These are phyloP conservation scores for Gobiocypris rarus DNA, from an alignment of 2,113 vertebrate genomes.

Conservation along the genomic window DNA sequence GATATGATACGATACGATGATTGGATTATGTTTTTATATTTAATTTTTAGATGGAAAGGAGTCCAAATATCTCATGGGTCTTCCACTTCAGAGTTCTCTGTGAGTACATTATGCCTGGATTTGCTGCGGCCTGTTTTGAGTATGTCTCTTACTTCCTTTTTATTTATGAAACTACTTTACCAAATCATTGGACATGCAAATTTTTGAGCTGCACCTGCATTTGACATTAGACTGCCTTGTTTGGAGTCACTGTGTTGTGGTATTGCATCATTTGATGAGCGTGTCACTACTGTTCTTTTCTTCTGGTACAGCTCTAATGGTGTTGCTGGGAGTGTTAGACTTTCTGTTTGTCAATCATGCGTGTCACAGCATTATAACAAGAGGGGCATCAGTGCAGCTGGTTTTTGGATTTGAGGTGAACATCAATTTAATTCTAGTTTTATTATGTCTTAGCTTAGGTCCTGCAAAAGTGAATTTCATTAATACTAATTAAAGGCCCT, in stretches of 20 bases:
- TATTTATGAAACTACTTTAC: constrained; percentile 2
- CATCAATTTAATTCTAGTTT: not conserved
- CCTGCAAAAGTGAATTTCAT: not conserved
- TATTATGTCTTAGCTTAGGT: no score
- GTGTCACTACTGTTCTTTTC: not conserved
- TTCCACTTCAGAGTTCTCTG: constrained; percentile 94
- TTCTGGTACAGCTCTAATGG: constrained; percentile 81
- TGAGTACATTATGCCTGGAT: constrained; percentile 73
- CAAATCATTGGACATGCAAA: constrained; percentile 53
- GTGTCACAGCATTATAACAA: constrained; percentile 92
- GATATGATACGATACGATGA: not conserved
- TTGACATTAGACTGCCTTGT: not conserved
- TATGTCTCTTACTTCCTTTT: constrained; percentile 27
- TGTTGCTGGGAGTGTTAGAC: constrained; percentile 86
- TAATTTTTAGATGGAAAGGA: constrained; percentile 89
- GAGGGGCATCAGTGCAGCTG: constrained; percentile 94
- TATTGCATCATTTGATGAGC: not conserved
- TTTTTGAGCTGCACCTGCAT: constrained; percentile 42
- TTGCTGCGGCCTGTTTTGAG: not conserved
- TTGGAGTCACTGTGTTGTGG: not conserved
- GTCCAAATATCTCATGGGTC: constrained; percentile 96
- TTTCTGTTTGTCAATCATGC: constrained; percentile 93
- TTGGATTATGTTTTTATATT: not conserved
- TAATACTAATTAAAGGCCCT: not conserved
- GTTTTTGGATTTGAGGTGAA: constrained; percentile 96